These are phyloP conservation scores for Suncus etruscus DNA, from an alignment of 2,113 vertebrate species.

Conservation along the genomic window DNA sequence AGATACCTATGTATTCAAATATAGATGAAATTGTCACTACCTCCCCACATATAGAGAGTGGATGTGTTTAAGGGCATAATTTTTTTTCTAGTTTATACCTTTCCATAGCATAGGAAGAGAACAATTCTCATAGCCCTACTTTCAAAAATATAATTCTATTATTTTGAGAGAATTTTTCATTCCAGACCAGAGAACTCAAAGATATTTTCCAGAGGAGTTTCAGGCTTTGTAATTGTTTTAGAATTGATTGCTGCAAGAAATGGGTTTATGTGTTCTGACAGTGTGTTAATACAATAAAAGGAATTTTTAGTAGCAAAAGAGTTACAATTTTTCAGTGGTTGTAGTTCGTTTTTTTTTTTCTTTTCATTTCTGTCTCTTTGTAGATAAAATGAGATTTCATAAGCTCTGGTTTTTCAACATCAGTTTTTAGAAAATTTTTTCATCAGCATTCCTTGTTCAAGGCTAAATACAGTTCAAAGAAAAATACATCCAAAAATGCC, in stretches of 20 bases:
- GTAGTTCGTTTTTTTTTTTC: constrained; percentile 49
- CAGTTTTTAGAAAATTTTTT: constrained; percentile 68
- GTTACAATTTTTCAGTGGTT: constrained; percentile 71
- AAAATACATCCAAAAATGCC: constrained; percentile 71
- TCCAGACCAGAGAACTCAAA: neutral
- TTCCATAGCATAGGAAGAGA: neutral
- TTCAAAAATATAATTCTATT: constrained; percentile 54
- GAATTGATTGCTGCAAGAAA: constrained; percentile 73
- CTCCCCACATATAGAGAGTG: constrained; percentile 8
- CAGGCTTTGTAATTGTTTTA: constrained; percentile 78
- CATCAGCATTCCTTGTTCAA: constrained; percentile 76
- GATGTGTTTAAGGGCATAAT: neutral
- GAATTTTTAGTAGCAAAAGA: constrained; percentile 74
- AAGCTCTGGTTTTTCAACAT: constrained; percentile 75
- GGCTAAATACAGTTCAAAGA: constrained; percentile 72
- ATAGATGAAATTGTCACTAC: neutral
- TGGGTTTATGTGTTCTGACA: constrained; percentile 69
- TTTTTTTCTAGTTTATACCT: neutral
- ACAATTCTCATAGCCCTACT: neutral
- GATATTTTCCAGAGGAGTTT: constrained; percentile 32
- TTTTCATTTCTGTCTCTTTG: constrained; percentile 74
- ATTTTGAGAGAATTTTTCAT: constrained; percentile 58
- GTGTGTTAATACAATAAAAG: constrained; percentile 76
- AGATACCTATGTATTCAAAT: neutral
- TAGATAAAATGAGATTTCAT: constrained; percentile 78